Conservation (phyloP, 2,797 vertebrate genomes). For the Pantherophis vulpinus region DNA sequence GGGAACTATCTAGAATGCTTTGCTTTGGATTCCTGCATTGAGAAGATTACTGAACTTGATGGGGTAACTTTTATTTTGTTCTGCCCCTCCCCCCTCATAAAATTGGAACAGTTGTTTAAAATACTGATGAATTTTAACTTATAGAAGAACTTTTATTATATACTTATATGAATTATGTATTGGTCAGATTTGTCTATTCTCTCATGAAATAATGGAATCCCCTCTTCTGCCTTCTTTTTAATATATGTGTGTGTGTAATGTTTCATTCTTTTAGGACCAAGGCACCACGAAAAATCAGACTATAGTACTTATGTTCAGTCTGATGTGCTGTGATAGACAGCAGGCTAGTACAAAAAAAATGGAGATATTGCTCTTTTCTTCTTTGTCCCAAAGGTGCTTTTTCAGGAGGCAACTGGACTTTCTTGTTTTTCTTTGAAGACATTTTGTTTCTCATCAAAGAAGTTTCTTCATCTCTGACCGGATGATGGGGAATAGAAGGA, state of each 20-base stretch:
- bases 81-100: neutral
- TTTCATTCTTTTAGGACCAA: neutral
- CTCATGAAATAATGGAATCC: neutral
- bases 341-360: neutral
- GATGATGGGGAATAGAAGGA: no score
- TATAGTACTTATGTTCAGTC: neutral
- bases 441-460: no score
- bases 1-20: neutral
- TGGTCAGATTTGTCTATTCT: neutral
- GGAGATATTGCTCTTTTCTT: neutral
- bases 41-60: neutral
- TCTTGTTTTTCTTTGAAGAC: no score
- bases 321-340: neutral
- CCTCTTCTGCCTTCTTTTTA: neutral
- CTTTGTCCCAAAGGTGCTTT: neutral
- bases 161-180: neutral
- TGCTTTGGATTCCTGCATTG: neutral
- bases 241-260: neutral
- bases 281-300: neutral
- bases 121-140: neutral
- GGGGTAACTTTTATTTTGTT: neutral
- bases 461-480: no score
- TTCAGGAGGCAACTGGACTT: no score
- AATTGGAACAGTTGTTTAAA: neutral
- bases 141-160: neutral